Evolutionary conservation across 2,797 vertebrate species (phyloP).

Genomic region (Tadarida brasiliensis): DNA sequence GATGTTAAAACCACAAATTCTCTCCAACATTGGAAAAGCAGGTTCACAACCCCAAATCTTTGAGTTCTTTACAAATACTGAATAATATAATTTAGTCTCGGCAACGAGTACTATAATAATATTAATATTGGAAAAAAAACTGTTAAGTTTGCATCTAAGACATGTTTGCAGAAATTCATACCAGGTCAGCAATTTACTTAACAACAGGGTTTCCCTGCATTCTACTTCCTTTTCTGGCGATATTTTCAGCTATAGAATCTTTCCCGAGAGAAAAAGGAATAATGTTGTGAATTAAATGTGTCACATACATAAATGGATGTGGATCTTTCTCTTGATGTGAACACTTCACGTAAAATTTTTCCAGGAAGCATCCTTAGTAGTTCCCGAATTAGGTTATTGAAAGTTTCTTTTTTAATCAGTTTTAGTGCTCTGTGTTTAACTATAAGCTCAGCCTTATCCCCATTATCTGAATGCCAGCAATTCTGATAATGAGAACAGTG

Average conservation of each 20-base stretch:
- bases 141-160: slow-evolving; percentile 20
- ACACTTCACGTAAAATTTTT: slow-evolving; percentile 35
- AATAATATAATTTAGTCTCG: slow-evolving; percentile 34
- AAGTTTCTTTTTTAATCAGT: neutral
- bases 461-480: slow-evolving; percentile 31
- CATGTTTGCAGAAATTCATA: slow-evolving; percentile 58
- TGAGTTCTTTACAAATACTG: slow-evolving; percentile 45
- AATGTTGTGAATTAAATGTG: slow-evolving; percentile 33
- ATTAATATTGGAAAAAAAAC: neutral
- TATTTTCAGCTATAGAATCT: slow-evolving; percentile 59
- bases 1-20: neutral
- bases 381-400: slow-evolving; percentile 7
- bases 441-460: slow-evolving; percentile 48
- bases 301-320: slow-evolving; percentile 50
- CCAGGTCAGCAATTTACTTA: slow-evolving; percentile 24
- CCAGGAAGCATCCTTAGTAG: neutral
- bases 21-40: slow-evolving; percentile 3
- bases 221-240: slow-evolving; percentile 33
- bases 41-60: neutral
- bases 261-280: slow-evolving; percentile 50
- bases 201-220: neutral
- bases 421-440: slow-evolving; percentile 44
- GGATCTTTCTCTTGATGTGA: slow-evolving; percentile 35
- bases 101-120: neutral
- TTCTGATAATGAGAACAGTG: slow-evolving; percentile 53